A percentile compares a stretch with the other conserved stretches of the same genome.
These are phyloP conservation scores for Porites rus DNA, from an alignment of 92 coral and sea anemone species.

Conservation along the genomic window DNA sequence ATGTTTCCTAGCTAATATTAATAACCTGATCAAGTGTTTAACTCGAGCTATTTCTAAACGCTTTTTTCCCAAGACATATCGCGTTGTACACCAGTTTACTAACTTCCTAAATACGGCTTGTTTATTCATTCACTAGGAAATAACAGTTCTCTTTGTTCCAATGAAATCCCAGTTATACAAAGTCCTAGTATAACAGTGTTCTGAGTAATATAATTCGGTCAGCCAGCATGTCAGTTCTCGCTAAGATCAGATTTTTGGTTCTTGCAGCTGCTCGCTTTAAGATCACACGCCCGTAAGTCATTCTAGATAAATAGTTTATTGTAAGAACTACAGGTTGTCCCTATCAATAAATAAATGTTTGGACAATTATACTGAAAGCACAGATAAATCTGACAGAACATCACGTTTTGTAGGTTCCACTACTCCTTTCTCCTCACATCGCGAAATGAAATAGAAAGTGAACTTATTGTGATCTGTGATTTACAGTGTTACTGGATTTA, in stretches of 20 bases:
- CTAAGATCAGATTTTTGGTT: background rate
- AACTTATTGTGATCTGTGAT: background rate
- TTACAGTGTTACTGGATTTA: too few relatives aligned
- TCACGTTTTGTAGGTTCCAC: background rate
- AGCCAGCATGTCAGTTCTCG: background rate
- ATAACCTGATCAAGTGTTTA: conserved; percentile 27
- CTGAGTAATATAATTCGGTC: conserved; percentile 5
- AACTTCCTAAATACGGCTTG: background rate
- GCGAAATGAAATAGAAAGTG: background rate
- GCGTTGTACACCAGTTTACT: background rate
- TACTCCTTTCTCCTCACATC: background rate
- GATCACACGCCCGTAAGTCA: background rate
- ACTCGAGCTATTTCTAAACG: background rate
- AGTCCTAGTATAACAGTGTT: background rate
- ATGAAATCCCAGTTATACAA: conserved; percentile 15
- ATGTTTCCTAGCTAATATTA: too few relatives aligned
- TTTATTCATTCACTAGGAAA: conserved; percentile 2
- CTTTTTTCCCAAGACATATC: conserved; percentile 1
- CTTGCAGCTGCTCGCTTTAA: conserved; percentile 21
- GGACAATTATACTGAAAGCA: background rate
- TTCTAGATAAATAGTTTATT: conserved; percentile 7
- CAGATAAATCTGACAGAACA: background rate
- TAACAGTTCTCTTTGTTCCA: background rate
- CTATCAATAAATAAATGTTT: conserved; percentile 33
- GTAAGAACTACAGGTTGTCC: background rate